A percentile compares a stretch with the other conserved stretches of the same genome.
Conservation (phyloP, 2,888 invertebrate genomes). For the Microctonus brassicae region DNA sequence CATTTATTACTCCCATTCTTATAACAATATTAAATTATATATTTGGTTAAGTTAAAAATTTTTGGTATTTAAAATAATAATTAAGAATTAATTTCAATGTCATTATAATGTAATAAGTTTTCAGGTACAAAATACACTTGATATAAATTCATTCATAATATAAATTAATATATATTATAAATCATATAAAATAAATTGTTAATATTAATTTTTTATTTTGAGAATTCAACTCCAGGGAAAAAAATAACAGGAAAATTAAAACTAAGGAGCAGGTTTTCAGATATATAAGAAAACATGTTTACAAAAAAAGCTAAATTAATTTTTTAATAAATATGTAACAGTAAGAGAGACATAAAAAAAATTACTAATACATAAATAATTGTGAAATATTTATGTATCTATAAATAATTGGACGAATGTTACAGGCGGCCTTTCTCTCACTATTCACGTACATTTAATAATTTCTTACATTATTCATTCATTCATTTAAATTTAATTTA, state of each 20-base stretch:
- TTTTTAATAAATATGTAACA: not conserved
- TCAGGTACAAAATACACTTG: slow-evolving; percentile 15
- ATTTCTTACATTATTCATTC: slow-evolving; percentile 9
- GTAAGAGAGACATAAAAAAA: not conserved
- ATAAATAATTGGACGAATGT: slow-evolving; percentile 51
- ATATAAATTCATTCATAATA: slow-evolving; percentile 41
- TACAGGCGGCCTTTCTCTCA: slow-evolving; percentile 46
- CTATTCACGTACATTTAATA: slow-evolving; percentile 16
- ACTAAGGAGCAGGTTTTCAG: not conserved
- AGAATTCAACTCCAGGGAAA: not conserved
- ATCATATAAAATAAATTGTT: too few relatives aligned
- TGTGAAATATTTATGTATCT: not conserved
- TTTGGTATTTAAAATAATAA: too few relatives aligned
- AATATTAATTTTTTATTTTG: too few relatives aligned
- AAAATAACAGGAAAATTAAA: not conserved
- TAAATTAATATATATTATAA: too few relatives aligned
- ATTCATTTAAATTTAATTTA: slow-evolving; percentile 19
- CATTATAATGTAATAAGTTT: not conserved
- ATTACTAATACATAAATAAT: not conserved
- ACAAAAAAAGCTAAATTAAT: not conserved
- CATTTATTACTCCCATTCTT: not conserved
- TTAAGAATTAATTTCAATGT: too few relatives aligned
- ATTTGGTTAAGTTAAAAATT: too few relatives aligned
- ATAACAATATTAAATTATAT: not conserved
- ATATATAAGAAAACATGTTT: not conserved